These are phyloP conservation scores for Andrena flavipes DNA, from an alignment of 2,888 invertebrate species.

Conservation along the genomic window DNA sequence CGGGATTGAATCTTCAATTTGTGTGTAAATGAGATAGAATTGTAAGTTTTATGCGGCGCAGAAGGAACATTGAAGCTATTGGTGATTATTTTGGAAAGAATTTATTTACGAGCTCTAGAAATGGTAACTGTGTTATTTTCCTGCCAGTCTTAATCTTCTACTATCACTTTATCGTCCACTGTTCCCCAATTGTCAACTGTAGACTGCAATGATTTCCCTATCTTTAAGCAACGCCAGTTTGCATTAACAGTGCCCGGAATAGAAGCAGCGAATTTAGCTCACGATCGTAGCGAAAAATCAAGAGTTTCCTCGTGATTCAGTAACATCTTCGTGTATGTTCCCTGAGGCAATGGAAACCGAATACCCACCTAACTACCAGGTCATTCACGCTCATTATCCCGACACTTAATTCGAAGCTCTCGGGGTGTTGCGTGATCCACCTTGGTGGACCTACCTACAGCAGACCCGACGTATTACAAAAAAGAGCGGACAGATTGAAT, in stretches of 20 bases:
- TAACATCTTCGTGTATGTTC: constrained; percentile 43
- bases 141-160: too few species aligned
- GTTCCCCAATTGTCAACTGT: too few species aligned
- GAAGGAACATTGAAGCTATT: too few species aligned
- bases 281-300: constrained; percentile 5
- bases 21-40: too few species aligned
- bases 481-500: constrained; percentile 33
- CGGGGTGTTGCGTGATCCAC: constrained; percentile 43
- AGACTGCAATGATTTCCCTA: neutral
- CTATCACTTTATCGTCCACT: too few species aligned
- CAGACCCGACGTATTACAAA: constrained; percentile 29
- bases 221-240: neutral
- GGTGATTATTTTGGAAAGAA: too few species aligned
- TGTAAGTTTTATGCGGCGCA: too few species aligned
- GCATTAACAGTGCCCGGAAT: neutral
- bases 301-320: constrained; percentile 54
- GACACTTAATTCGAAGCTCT: constrained; percentile 54
- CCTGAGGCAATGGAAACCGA: constrained; percentile 48
- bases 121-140: too few species aligned
- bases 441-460: constrained; percentile 26
- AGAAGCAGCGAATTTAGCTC: constrained; percentile 46
- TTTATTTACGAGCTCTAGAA: too few species aligned
- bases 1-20: too few species aligned
- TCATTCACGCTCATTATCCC: constrained; percentile 65
- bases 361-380: constrained; percentile 57